Base-by-base conservation (phyloP, 2,113 vertebrate species). In the Hoplias malabaricus region DNA sequence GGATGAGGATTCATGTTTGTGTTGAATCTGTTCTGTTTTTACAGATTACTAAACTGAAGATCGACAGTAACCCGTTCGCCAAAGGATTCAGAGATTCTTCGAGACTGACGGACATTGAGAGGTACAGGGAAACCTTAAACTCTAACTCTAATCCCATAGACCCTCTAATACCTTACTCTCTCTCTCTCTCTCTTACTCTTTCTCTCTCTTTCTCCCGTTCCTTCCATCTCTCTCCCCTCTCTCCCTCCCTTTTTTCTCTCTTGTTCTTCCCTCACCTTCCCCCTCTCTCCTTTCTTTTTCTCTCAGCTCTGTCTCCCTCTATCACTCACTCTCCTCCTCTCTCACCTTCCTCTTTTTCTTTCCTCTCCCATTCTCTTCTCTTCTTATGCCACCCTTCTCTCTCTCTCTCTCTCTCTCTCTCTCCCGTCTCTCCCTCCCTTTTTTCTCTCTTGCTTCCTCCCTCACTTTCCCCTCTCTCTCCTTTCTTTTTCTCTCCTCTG, bases 61-160 rank as follows among this genome's bases (percentile, higher is more conserved):
- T 99, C 80, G 97, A 99, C 91, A 99, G 98, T 88, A 99, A 99
- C 91, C 98, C 98, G 4, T 99, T 99, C 66, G 97, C 98, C 85
- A 99, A 99, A 95, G 98, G 98, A 83, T 99, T 99, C 92, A 92
- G 98, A 86, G 98, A 99, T 90, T 99, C 98, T 56, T 99, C 98
- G 62, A 94, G 98, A 84, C 95, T 99, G 84, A 99, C 97, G 14
- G 98, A 99, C 92, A 97, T 99, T 42, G 98, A 99, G 93, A 99
- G 98, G 98, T 99, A 98, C 95, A 87, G 88, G 90, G 5, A 12
- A 12, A 43, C 42, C 42, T 42, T 42, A 72, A 73, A 69, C 72
- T 42, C 80, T 42, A 42, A 42, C 38, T 42, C 3, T 42, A 42
- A 42, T 12, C 38, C 38, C 38, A 2, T 42, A 42, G 12, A 3